Conservation (phyloP, 2,888 invertebrate genomes). For the Drosophila tanythrix region DNA sequence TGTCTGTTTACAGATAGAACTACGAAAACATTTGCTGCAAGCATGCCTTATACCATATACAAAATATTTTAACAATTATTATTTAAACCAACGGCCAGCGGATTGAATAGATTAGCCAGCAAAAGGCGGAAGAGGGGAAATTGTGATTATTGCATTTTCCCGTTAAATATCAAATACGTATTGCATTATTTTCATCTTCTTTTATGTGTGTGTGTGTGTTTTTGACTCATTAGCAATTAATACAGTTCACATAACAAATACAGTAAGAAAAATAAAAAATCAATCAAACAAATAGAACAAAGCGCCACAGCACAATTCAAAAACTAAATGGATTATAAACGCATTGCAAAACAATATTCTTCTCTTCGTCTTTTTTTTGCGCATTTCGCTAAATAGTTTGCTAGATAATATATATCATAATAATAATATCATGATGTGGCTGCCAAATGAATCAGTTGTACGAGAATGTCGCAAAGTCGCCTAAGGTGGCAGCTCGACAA, state of each 20-base stretch:
- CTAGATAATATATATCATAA: slow-evolving; percentile 12
- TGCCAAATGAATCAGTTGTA: slow-evolving; percentile 7
- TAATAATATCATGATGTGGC: slow-evolving; percentile 9
- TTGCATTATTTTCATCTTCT: background rate
- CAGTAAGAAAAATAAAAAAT: slow-evolving; percentile 4
- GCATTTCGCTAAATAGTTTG: slow-evolving; percentile 3
- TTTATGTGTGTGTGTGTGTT: background rate
- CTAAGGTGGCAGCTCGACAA: background rate
- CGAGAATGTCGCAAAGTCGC: too few species aligned
- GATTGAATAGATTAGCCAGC: background rate
- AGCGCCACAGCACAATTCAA: slow-evolving; percentile 26
- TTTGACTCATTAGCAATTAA: slow-evolving; percentile 17
- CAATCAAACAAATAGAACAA: slow-evolving; percentile 2
- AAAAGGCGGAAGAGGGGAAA: background rate
- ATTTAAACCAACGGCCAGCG: slow-evolving; percentile 12
- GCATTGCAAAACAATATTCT: slow-evolving; percentile 12
- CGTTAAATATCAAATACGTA: slow-evolving; percentile 22
- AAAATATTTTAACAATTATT: slow-evolving; percentile 39
- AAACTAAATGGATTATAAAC: slow-evolving; percentile 17
- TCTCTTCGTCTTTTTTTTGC: background rate
- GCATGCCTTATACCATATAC: slow-evolving; percentile 29
- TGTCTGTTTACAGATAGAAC: slow-evolving; percentile 29
- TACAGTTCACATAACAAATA: slow-evolving; percentile 25
- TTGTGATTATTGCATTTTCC: slow-evolving; percentile 22
- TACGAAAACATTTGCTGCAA: slow-evolving; percentile 23